Conservation (phyloP, 2,113 vertebrate genomes). For the Sula dactylatra region DNA sequence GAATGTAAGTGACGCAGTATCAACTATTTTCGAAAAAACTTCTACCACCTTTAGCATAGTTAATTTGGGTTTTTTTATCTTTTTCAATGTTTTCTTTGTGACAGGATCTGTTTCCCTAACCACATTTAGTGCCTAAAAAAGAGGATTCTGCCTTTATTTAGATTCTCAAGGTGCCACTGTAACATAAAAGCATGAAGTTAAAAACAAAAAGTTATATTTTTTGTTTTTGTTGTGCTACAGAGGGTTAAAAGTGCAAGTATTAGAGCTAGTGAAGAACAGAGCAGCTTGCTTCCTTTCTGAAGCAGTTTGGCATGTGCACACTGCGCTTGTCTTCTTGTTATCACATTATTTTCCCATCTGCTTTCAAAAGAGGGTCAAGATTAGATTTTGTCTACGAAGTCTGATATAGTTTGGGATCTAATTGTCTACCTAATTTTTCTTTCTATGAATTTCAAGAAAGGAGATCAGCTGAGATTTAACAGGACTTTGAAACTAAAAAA, state of each 20-base stretch:
- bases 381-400: neutral
- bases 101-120: neutral
- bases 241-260: neutral
- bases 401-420: neutral
- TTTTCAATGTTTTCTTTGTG: neutral
- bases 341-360: conserved; percentile 36
- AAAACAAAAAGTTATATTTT: neutral
- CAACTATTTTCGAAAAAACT: neutral
- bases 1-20: neutral
- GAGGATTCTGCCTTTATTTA: neutral
- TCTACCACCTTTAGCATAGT: neutral
- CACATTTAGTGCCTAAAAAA: neutral
- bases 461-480: neutral
- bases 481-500: neutral
- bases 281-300: conserved; percentile 9
- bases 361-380: neutral
- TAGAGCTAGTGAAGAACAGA: neutral
- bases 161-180: neutral
- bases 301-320: neutral
- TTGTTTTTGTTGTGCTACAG: neutral
- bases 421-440: neutral
- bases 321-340: conserved; percentile 2
- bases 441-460: conserved; percentile 3
- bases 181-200: neutral
- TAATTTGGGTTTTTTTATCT: neutral